Base-by-base conservation (phyloP, 1,140 invertebrate genomes). In the Lycorma delicatula region DNA sequence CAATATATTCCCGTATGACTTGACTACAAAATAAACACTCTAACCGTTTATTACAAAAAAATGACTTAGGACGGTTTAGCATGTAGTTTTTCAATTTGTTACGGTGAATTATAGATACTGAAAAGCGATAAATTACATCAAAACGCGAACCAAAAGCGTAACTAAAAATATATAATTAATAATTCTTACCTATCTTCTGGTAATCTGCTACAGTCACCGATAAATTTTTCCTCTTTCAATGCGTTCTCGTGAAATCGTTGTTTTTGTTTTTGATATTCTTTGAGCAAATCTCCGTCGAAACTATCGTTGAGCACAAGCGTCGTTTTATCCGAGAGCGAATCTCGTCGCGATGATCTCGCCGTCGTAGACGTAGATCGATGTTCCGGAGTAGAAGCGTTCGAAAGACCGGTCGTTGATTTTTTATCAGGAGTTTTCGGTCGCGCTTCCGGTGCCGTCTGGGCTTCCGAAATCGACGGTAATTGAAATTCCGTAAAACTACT, bases 191-290 rank as follows among this genome's bases (percentile, higher is more conserved):
- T 71, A 54, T 76, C 74, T 57, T 69, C 72, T 56, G 74, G 70
- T 12, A 76, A 60, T 65, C 74, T 71, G 31, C 49, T 48, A 29
- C 49, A 28, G 0, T 47, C 44, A n/a, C 29, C 26, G 18, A 49
- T 47, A n/a, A 44, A 16, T n/a, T 25, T 11, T 5, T 57, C 55
- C 22, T 57, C 56, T 51, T 29, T 57, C 7, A 50, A 7, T 1
- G 29, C 13, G 13, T n/a, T 22, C 2, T 57, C 47, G 20, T 57
- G 20, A 20, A 51, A 50, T 36, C 56, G 48, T 61, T 84, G 82
- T 63, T 85, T 85, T 62, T 84, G 81, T 47, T 81, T 82, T 62
- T 86, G 84, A 64, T 83, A 86, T 65, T 87, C 84, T 59, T 84
- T 85, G 23, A 86, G 74, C 20, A 87, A 66, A 64, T 86, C 84